Base-by-base conservation (phyloP, 2,888 invertebrate genomes). In the Diplazon laetatorius region DNA sequence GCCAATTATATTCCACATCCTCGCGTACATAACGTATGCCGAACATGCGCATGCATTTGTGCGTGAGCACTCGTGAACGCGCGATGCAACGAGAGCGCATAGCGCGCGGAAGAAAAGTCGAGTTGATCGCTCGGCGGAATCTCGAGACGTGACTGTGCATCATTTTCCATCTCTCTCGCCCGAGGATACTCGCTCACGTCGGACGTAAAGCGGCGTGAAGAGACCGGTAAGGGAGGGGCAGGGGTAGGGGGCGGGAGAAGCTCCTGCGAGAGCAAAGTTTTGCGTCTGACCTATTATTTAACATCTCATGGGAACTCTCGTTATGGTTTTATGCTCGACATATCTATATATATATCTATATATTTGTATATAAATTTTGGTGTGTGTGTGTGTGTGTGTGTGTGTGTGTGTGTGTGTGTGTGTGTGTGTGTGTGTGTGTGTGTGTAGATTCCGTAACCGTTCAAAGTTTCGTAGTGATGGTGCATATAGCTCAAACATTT, bases 221-320 rank as follows among this genome's bases (percentile, higher is more conserved):
- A n/a, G n/a, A n/a, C n/a, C n/a, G n/a, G n/a, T n/a, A n/a, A n/a
- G n/a, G n/a, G n/a, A n/a, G n/a, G n/a, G n/a, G n/a, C n/a, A n/a
- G n/a, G n/a, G n/a, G n/a, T n/a, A n/a, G n/a, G n/a, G n/a, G n/a
- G 37, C 37, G 50, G 39, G 39, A 20, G 48, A 35, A 39, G 35
- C 59, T 73, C 66, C 57, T 63, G 77, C 63, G 42, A 57, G 69
- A 65, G 69, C 10, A 18, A 78, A 74, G 78, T n/a, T 78, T 74
- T 74, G 42, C 70, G 50, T 66, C 78, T 74, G 78, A 78, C 78
- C 78, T 78, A 78, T 78, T 78, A 78, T 78, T 78, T 66, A 70
- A 78, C 60, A 70, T 70, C 70, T 70, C 65, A 74, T 78, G 78
- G 65, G 78, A 78, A 78, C 65, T 59, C 73, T 73, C 63, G 63